Evolutionary conservation across 1,140 invertebrate genomes (phyloP), one percentile per base, ranked within the genome.

Genomic region (Aleiodes sp.): DNA sequence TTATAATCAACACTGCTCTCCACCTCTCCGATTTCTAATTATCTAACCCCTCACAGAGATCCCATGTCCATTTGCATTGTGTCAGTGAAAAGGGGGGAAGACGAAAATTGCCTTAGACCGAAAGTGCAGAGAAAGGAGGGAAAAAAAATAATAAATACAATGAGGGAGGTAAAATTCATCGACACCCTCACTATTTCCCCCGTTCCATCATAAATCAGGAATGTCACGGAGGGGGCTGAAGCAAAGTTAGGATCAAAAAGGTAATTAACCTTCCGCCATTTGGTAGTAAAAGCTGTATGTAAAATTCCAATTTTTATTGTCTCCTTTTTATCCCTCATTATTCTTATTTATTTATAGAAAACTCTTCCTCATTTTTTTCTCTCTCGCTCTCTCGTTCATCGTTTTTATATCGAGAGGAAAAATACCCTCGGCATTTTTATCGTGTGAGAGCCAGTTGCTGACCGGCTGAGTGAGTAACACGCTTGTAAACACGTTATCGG

Each of bases 401-500:
- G n/a, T n/a, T 41, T 41, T 41, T n/a, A n/a, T 41, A 21, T 26
- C 16, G 21, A 52, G 26, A 4, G 52, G 9, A 57, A 57, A 57
- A 57, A 29, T 29, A 57, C 43, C 19, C 43, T 46, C 16, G 31
- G 29, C 19, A 37, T 35, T 63, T 43, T 24, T 63, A 63, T 63
- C 35, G 24, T 21, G 16, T n/a, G 37, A 57, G 10, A 29, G n/a
- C 31, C 31, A 24, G 56, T 26, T n/a, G 29, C 33, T 59, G 46
- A 19, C 19, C 31, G 26, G 28, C 56, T 60, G 24, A 43, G 57
- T 65, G 64, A 68, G 52, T 68, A 68, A 68, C 37, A 43, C 39
- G 66, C 66, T 39, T 68, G 66, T 68, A 68, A 68, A 68, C 66
- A 68, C 56, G 56, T 68, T 68, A 61, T 68, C 61, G 33, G 33